Evolutionary conservation across 2,888 invertebrate species (phyloP), one percentile per base, ranked within the genome.

Genomic region (Atrina japonica): DNA sequence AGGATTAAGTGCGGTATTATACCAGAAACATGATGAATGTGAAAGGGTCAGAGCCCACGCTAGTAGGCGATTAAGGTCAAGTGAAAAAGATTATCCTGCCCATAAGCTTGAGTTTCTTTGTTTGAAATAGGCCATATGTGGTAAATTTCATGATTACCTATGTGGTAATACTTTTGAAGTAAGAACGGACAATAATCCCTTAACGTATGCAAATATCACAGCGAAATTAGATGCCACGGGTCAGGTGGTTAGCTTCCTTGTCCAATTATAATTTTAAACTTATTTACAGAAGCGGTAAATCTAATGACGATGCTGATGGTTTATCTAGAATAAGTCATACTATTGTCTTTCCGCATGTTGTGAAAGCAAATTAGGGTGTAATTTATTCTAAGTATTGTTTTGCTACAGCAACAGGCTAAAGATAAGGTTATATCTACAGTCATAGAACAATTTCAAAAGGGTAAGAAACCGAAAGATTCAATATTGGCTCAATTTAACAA

Each of bases 241-340:
- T 47, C 50, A 43, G 69, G 23, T 64, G 56, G 64, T 23, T 69
- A 16, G 63, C 63, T 18, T 41, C 40, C 6, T 35, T 67, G 40
- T 47, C 61, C 16, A 55, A 55, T 18, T 69, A 64, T 53, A 43
- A 63, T 18, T 64, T 69, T 23, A 40, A 59, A 21, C 23, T 67
- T 35, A 29, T 11, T 14, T 67, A 52, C 58, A 18, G 40, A 21
- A 23, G 41, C 5, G 67, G 61, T 29, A 67, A 50, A 35, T n/a
- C 43, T n/a, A 67, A 61, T 50, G 52, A 35, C 14, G 66, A 58
- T 27, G 58, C 59, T 0, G 68, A 61, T 41, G 47, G 43, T 16
- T 59, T 66, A 9, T 75, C 89, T 40, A 35, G 67, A 16, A 40
- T 49, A 21, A 69, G 70, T 21, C 30, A 35, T 35, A 35, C 35